phyloP scores from a whole-genome alignment of 2,888 invertebrate species.

The Brenthis daphne region DNA sequence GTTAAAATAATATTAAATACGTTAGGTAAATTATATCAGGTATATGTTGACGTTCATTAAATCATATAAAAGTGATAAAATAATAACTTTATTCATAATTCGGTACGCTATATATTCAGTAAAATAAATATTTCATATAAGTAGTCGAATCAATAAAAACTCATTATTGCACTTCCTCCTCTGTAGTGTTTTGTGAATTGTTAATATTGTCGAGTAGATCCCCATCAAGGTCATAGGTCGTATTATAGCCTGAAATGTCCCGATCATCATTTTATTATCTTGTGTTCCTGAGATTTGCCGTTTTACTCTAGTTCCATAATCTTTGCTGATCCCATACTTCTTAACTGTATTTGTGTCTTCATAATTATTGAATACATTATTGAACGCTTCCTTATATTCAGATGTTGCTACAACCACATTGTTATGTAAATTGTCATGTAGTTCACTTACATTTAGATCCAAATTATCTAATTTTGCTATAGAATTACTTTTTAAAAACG shows the following conservation, averaged over 20 bases:
- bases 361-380: not conserved
- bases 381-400: not conserved
- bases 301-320: conserved; percentile 19
- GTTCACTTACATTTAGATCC: not conserved
- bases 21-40: too few relatives aligned
- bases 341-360: not conserved
- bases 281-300: conserved; percentile 27
- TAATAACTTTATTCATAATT: too few relatives aligned
- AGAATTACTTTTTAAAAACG: too few relatives aligned
- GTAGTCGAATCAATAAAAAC: not conserved
- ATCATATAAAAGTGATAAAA: too few relatives aligned
- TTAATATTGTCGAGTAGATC: conserved; percentile 1
- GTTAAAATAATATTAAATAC: too few relatives aligned
- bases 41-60: too few relatives aligned
- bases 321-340: not conserved
- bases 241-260: conserved; percentile 37
- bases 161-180: conserved; percentile 7
- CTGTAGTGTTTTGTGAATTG: conserved; percentile 12
- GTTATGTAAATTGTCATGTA: not conserved
- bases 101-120: too few relatives aligned
- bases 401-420: not conserved
- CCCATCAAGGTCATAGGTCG: conserved; percentile 26
- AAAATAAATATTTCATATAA: too few relatives aligned
- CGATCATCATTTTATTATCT: conserved; percentile 33
- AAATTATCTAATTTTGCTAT: too few relatives aligned